Evolutionary conservation across 2,888 invertebrate species (phyloP).

Genomic region (Trimorus sp.): DNA sequence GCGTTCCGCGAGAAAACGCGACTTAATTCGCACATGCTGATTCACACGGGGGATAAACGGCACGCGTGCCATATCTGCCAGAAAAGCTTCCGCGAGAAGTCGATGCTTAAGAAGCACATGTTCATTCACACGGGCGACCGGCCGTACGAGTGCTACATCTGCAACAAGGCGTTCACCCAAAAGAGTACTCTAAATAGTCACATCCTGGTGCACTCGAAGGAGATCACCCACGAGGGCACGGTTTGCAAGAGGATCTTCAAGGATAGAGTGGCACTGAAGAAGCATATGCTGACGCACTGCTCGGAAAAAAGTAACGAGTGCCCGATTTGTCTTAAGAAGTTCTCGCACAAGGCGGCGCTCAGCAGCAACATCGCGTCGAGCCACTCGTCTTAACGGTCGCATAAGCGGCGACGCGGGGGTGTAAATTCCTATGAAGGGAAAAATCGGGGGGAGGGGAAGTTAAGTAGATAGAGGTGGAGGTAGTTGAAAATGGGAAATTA

Average conservation of each 20-base stretch:
- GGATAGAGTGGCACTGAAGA: conserved; percentile 74
- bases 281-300: conserved; percentile 75
- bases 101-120: conserved; percentile 78
- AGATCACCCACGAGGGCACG: conserved; percentile 76
- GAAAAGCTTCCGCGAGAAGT: conserved; percentile 79
- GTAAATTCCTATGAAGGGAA: too few species aligned
- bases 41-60: conserved; percentile 79
- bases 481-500: too few species aligned
- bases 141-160: conserved; percentile 79
- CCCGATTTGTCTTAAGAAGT: conserved; percentile 77
- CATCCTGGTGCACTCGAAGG: conserved; percentile 79
- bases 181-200: conserved; percentile 79
- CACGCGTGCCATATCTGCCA: conserved; percentile 79
- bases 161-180: conserved; percentile 78
- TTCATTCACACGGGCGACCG: conserved; percentile 79
- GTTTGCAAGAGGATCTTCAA: conserved; percentile 76
- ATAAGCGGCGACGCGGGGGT: too few species aligned
- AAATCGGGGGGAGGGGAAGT: too few species aligned
- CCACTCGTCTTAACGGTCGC: conserved; percentile 63
- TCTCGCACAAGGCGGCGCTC: conserved; percentile 76
- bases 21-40: conserved; percentile 79
- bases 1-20: conserved; percentile 79
- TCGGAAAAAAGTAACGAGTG: conserved; percentile 76
- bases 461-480: too few species aligned
- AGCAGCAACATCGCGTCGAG: conserved; percentile 75